Conservation (phyloP, 2,888 invertebrate species). For the Lasioglossum oenotherae region DNA sequence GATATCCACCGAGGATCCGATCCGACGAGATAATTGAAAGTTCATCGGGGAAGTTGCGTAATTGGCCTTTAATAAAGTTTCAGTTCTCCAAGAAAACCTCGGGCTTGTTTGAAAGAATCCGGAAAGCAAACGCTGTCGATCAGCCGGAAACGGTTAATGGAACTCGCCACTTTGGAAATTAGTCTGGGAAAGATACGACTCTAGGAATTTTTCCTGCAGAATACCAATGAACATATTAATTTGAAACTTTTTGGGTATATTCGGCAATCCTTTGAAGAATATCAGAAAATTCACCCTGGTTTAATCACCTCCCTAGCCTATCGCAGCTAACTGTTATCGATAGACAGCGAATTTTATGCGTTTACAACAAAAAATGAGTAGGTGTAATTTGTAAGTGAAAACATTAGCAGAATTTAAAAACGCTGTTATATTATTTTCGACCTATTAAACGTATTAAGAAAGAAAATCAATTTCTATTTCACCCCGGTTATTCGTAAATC, state of each 20-base stretch:
- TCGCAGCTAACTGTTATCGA: too few species aligned
- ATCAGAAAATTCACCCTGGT: not conserved
- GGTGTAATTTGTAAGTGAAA: too few species aligned
- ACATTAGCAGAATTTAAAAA: too few species aligned
- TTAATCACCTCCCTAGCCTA: not conserved
- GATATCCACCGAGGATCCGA: not conserved
- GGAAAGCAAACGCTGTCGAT: constrained; percentile 19
- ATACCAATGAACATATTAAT: not conserved
- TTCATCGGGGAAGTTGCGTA: constrained; percentile 32
- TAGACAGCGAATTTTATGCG: too few species aligned
- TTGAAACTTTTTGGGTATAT: not conserved
- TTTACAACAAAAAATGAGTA: too few species aligned
- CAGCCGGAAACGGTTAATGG: constrained; percentile 8
- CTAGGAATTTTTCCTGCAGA: not conserved
- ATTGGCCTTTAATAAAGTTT: constrained; percentile 35
- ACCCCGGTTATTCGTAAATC: too few species aligned
- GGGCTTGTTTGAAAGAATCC: constrained; percentile 20
- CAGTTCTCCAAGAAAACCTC: constrained; percentile 15
- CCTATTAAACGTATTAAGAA: too few species aligned
- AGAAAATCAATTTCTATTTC: too few species aligned
- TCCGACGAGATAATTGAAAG: constrained; percentile 43
- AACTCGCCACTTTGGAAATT: not conserved
- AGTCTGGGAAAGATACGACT: not conserved
- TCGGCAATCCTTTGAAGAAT: not conserved
- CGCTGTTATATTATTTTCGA: too few species aligned